These are phyloP conservation scores for Eulemur macaco DNA, from an alignment of 2,113 vertebrate species.

Conservation along the genomic window DNA sequence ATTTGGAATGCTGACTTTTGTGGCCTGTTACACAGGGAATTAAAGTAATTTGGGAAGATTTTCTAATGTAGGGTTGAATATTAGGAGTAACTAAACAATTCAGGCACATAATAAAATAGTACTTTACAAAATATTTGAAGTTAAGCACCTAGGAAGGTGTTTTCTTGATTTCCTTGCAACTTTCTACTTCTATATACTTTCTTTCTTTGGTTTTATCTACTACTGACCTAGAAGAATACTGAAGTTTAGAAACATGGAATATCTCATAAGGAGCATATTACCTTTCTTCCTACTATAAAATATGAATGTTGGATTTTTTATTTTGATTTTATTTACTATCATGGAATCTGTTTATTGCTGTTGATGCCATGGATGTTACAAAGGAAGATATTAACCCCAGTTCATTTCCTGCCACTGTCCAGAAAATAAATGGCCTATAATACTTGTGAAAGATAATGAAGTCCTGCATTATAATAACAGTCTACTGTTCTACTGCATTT, in stretches of 20 bases:
- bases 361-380: background rate
- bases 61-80: background rate
- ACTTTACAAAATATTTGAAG: slow-evolving; percentile 16
- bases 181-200: background rate
- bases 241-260: background rate
- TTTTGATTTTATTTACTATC: background rate
- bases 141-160: background rate
- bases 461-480: background rate
- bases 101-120: background rate
- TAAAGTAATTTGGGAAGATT: background rate
- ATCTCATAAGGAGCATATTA: background rate
- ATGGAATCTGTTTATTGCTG: background rate
- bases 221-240: background rate
- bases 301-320: background rate
- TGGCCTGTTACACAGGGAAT: background rate
- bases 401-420: background rate
- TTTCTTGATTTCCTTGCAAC: background rate
- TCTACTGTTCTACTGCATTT: background rate
- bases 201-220: background rate
- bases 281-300: slow-evolving; percentile 17
- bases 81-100: background rate
- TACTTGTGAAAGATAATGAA: background rate
- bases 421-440: background rate
- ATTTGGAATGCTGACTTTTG: background rate
- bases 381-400: background rate